phyloP scores from a whole-genome alignment of 64 coral and sea anemone genomes.

The Dendronephthya gigantea region DNA sequence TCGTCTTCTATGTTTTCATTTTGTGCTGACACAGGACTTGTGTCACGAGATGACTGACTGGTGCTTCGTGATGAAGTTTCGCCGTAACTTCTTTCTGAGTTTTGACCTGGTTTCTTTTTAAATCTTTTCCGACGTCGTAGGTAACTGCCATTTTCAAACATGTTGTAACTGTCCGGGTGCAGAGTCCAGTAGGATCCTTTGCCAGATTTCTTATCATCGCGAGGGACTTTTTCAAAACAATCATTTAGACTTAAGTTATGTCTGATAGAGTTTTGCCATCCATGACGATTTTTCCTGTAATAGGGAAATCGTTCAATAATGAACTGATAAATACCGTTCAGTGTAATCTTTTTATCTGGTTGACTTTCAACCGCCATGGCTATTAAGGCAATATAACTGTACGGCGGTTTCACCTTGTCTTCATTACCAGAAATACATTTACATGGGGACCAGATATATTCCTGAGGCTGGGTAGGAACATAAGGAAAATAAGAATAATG shows the following conservation, averaged over 20 bases:
- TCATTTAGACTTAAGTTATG: conserved; percentile 91
- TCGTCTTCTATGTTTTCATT: neutral
- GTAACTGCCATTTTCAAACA: conserved; percentile 93
- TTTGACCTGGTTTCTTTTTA: neutral
- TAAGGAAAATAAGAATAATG: neutral
- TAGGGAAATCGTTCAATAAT: conserved; percentile 62
- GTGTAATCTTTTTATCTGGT: conserved; percentile 53
- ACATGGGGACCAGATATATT: conserved; percentile 1
- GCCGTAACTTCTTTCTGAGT: neutral
- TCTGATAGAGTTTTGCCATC: conserved; percentile 94
- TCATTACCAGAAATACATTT: conserved; percentile 4
- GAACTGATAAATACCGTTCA: conserved; percentile 68
- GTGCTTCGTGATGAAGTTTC: neutral
- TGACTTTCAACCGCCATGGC: conserved; percentile 62
- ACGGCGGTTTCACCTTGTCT: conserved; percentile 71
- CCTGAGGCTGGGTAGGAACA: neutral
- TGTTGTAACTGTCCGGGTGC: conserved; percentile 50
- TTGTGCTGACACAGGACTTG: neutral
- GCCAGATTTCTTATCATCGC: conserved; percentile 59
- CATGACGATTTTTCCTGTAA: conserved; percentile 52
- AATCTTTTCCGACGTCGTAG: conserved; percentile 79
- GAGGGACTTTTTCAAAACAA: conserved; percentile 71
- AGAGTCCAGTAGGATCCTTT: conserved; percentile 75
- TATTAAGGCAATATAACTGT: conserved; percentile 88
- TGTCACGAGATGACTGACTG: neutral